Percentiles rank a stretch among this genome's conserved stretches.
phyloP scores from a whole-genome alignment of 2,888 invertebrate genomes.

The Phoenoteleia sp. region DNA sequence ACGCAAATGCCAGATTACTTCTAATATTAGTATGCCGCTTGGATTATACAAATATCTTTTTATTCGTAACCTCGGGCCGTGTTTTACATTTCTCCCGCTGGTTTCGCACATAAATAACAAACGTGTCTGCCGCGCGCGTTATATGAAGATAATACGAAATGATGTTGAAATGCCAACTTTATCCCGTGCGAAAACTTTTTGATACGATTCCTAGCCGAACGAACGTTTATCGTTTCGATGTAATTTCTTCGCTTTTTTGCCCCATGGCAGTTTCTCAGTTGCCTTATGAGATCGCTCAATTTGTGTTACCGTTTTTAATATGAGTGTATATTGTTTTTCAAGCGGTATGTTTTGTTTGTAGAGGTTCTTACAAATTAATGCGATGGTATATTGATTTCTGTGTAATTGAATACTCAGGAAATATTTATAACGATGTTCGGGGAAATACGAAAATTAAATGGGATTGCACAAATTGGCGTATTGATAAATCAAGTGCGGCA shows the following conservation, averaged over 20 bases:
- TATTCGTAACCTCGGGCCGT: conserved; percentile 56
- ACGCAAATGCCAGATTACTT: conserved; percentile 66
- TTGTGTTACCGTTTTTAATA: background rate
- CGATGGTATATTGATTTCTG: background rate
- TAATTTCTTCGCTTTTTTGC: conserved; percentile 1
- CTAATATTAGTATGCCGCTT: conserved; percentile 57
- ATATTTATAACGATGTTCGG: background rate
- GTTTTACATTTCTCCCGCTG: conserved; percentile 53
- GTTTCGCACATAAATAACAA: conserved; percentile 64
- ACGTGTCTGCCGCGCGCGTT: conserved; percentile 31
- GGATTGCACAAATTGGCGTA: no score
- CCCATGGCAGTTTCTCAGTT: background rate
- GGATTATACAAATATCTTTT: conserved; percentile 64
- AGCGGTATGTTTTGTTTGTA: no score
- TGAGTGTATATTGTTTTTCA: background rate
- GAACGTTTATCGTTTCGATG: conserved; percentile 26
- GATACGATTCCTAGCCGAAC: background rate
- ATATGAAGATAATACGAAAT: conserved; percentile 43
- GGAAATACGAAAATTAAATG: no score
- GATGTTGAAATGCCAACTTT: conserved; percentile 51
- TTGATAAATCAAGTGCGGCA: no score
- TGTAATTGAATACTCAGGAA: background rate
- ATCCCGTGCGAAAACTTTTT: conserved; percentile 38
- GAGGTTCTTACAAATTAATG: no score
- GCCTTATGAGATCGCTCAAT: background rate